Evolutionary conservation across 2,797 vertebrate genomes (phyloP).

Genomic region (Poeciliopsis paucimaculata): DNA sequence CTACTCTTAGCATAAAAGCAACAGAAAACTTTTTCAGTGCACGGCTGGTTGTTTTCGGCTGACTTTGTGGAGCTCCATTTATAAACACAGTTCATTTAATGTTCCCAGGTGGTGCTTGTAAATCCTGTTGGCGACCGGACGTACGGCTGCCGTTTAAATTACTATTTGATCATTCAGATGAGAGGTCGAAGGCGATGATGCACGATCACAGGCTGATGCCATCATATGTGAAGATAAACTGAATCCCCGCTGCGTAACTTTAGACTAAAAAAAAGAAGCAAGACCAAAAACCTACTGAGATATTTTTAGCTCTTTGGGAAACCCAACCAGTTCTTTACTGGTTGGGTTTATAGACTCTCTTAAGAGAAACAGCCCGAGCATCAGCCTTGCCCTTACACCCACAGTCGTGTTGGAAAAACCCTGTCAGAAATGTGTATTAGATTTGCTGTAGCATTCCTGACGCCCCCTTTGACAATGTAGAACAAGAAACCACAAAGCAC

Average conservation of each 20-base stretch:
- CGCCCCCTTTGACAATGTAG: conserved; percentile 27
- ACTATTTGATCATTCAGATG: neutral
- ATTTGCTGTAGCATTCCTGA: conserved; percentile 25
- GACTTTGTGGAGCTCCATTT: neutral
- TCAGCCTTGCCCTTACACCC: neutral
- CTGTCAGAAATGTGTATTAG: neutral
- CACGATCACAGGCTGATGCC: neutral
- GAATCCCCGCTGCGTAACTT: neutral
- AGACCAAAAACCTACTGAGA: neutral
- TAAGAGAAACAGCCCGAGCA: neutral
- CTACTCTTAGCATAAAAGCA: neutral
- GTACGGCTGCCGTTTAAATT: neutral
- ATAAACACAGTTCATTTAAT: neutral
- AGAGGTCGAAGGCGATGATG: neutral
- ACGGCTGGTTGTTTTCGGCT: neutral
- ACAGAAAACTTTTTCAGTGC: neutral
- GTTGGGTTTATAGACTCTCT: neutral
- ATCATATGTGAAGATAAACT: neutral
- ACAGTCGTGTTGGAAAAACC: neutral
- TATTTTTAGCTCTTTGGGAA: neutral
- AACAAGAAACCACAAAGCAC: conserved; percentile 56
- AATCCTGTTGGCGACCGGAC: neutral
- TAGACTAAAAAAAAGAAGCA: neutral
- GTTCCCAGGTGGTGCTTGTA: neutral
- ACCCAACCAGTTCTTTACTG: neutral